Conservation (phyloP, 2,113 vertebrate genomes). For the Tupaia chinensis region DNA sequence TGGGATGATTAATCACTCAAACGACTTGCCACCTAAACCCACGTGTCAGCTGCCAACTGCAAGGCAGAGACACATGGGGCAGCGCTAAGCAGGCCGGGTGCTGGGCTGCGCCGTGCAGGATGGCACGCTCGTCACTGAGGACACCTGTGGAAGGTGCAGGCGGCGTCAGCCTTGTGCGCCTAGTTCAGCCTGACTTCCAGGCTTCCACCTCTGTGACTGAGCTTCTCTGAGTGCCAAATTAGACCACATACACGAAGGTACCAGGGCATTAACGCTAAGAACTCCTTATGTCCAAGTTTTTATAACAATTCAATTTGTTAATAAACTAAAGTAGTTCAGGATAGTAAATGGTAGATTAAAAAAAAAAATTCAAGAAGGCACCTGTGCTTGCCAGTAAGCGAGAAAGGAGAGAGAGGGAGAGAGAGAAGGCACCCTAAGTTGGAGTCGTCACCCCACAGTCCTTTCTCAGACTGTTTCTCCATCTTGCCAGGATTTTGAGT, state of each 20-base stretch:
- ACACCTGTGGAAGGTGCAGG: accelerated
- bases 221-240: background rate
- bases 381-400: too few species aligned
- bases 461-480: too few species aligned
- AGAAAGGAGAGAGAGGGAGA: too few species aligned
- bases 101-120: accelerated
- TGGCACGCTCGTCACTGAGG: background rate
- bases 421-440: too few species aligned
- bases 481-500: too few species aligned
- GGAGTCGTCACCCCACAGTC: too few species aligned
- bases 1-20: background rate
- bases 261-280: background rate
- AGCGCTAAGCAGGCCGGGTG: background rate
- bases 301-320: background rate
- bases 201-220: background rate
- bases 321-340: background rate
- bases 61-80: accelerated
- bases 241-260: too few species aligned
- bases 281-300: background rate
- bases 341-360: background rate
- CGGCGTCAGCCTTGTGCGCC: accelerated
- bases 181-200: accelerated
- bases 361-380: too few species aligned
- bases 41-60: background rate
- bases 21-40: background rate